Base-by-base conservation (phyloP, 2,797 vertebrate genomes). In the Xiphorhynchus erythropygius region DNA sequence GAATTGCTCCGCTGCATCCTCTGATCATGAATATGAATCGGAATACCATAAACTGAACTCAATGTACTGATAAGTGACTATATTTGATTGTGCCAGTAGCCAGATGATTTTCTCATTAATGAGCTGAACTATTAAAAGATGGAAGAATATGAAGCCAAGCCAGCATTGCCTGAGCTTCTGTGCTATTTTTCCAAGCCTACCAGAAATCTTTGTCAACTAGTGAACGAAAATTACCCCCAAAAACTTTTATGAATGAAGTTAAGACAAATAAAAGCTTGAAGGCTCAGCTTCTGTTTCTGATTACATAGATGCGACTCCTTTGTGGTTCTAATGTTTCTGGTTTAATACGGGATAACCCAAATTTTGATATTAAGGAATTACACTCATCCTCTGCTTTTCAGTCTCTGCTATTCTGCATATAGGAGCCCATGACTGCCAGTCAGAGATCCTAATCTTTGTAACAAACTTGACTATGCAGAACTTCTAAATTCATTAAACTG, bases 41-140 rank as follows among this genome's bases (percentile, higher is more conserved):
- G 59, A 93, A 68, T 90, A 94, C 95, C 87, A 89, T 85, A 96
- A 93, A 95, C 94, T 93, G 86, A 95, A 91, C 91, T 94, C 94
- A 91, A 69, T 84, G 89, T 96, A 74, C 91, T 96, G 94, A 76
- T 64, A 96, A 96, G 94, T 92, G 91, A 91, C 90, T 93, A 60
- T 59, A 82, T 74, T 89, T 94, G 90, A 94, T 93, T 89, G 83
- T 85, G 87, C 91, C 71, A 92, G 94, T 49, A 90, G 87, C 70
- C 70, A 86, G 77, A 84, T 91, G 82, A 95, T 92, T 90, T 94
- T 93, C 75, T 92, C 87, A 82, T 95, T 92, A 96, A 94, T 76
- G 82, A 92, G 53, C 35, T 89, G 87, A 93, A 90, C 78, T 87
- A 89, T 86, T 95, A 84, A 87, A 91, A 92, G 69, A 75, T 52